These are phyloP conservation scores for Microcebus jonahi DNA, from an alignment of 2,113 vertebrate genomes.

Conservation along the genomic window DNA sequence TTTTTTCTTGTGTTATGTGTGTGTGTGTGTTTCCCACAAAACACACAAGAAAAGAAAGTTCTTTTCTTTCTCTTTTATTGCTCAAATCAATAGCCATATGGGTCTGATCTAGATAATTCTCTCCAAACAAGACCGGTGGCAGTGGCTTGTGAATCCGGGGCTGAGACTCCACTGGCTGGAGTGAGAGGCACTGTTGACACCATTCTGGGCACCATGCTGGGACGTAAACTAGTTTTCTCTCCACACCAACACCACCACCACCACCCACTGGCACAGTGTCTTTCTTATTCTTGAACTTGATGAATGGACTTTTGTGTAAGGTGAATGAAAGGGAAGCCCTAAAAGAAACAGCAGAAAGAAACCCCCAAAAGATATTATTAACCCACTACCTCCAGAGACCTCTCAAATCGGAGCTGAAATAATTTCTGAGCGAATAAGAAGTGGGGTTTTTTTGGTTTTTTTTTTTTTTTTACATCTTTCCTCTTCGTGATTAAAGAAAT, in stretches of 20 bases:
- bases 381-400: background rate
- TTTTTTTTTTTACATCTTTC: background rate
- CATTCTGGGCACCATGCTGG: background rate
- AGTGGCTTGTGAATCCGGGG: background rate
- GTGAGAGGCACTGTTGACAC: background rate
- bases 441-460: no score
- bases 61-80: background rate
- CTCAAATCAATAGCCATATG: constrained; percentile 39
- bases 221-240: constrained; percentile 41
- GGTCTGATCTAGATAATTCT: constrained; percentile 30
- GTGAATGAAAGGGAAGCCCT: constrained; percentile 14
- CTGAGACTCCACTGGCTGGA: background rate
- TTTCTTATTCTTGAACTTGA: constrained; percentile 80
- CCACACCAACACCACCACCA: constrained; percentile 20
- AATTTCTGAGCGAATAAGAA: background rate
- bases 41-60: background rate
- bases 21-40: constrained; percentile 28
- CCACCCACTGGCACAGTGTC: constrained; percentile 42
- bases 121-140: constrained; percentile 4
- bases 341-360: constrained; percentile 6
- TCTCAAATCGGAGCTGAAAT: constrained; percentile 14
- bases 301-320: constrained; percentile 53
- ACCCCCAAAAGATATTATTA: background rate
- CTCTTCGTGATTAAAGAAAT: background rate
- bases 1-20: no score